Conservation (phyloP, 2,113 vertebrate species). For the Nanorana parkeri region DNA sequence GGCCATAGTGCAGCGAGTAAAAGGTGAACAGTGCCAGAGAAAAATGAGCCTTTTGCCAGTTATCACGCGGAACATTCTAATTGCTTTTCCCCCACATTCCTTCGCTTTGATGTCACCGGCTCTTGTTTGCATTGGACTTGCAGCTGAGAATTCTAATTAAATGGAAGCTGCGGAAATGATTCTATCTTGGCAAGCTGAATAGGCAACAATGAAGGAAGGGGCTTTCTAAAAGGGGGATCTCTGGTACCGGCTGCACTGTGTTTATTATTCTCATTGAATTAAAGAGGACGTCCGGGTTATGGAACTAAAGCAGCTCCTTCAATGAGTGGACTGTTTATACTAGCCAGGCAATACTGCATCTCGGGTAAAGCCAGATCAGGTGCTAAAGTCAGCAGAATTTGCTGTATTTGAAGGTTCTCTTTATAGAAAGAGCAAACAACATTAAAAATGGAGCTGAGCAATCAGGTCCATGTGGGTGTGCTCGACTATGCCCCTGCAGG, state of each 20-base stretch:
- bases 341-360: too few relatives aligned
- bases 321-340: too few relatives aligned
- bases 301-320: too few relatives aligned
- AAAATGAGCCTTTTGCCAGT: not conserved
- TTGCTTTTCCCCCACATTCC: slow-evolving; percentile 15
- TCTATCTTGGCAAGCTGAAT: slow-evolving; percentile 39
- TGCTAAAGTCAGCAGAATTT: too few relatives aligned
- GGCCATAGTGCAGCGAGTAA: not conserved
- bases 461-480: too few relatives aligned
- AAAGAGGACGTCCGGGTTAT: too few relatives aligned
- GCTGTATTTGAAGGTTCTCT: too few relatives aligned
- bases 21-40: not conserved
- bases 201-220: slow-evolving; percentile 8
- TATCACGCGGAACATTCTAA: slow-evolving; percentile 23
- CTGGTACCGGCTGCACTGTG: not conserved
- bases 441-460: too few relatives aligned
- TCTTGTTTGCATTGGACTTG: slow-evolving; percentile 33
- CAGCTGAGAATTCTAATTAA: slow-evolving; percentile 52
- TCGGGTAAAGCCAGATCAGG: too few relatives aligned
- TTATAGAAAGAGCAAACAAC: too few relatives aligned
- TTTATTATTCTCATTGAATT: too few relatives aligned
- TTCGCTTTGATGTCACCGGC: slow-evolving; percentile 21
- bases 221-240: slow-evolving; percentile 18
- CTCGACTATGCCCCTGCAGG: too few relatives aligned
- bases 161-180: slow-evolving; percentile 10